A percentile compares a stretch with the other conserved stretches of the same genome.
Conservation (phyloP, 2,113 vertebrate genomes). For the Gymnarchus niloticus region DNA sequence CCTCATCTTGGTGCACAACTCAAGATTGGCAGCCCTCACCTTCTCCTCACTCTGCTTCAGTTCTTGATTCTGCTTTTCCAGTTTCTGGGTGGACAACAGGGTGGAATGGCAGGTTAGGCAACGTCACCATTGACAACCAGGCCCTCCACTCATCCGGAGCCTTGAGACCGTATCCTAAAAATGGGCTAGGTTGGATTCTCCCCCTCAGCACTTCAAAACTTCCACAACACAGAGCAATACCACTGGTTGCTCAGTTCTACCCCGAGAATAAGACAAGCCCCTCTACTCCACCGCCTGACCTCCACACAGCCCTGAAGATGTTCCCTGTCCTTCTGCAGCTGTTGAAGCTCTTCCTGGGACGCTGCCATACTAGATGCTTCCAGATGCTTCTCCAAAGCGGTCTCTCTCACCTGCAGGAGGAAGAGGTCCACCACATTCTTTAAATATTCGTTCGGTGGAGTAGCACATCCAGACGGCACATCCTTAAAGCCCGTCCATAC, state of each 20-base stretch:
- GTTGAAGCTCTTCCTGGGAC: conserved; percentile 62
- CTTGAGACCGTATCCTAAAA: neutral
- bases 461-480: too few relatives aligned
- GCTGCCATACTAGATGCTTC: conserved; percentile 41
- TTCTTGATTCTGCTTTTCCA: conserved; percentile 62
- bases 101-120: neutral
- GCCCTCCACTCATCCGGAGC: neutral
- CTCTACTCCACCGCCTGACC: conserved; percentile 53
- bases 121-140: neutral
- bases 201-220: neutral
- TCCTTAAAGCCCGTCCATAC: too few relatives aligned
- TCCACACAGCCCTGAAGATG: conserved; percentile 68
- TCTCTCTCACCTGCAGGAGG: conserved; percentile 57
- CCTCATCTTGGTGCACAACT: conserved; percentile 91
- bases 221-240: neutral
- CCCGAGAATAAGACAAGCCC: too few relatives aligned
- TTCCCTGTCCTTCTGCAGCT: conserved; percentile 66
- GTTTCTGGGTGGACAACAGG: conserved; percentile 48
- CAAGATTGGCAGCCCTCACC: conserved; percentile 73
- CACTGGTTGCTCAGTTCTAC: neutral
- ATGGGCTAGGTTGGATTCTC: neutral
- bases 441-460: neutral
- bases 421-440: neutral
- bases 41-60: conserved; percentile 77
- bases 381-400: conserved; percentile 42